Evolutionary conservation across 2,113 vertebrate species (phyloP).

Genomic region (Lepus europaeus): DNA sequence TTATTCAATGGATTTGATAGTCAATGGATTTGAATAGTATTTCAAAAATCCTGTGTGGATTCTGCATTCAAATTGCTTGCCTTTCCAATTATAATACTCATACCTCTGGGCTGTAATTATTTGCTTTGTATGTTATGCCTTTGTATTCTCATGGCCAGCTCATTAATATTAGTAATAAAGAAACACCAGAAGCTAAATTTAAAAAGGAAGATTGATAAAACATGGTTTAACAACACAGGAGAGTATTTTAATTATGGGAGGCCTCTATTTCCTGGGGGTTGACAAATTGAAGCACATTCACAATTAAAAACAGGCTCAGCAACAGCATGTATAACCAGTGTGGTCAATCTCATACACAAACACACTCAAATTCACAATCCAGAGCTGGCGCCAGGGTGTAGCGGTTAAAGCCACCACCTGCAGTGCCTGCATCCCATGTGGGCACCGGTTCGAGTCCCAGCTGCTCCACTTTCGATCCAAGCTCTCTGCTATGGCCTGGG

Average conservation of each 20-base stretch:
- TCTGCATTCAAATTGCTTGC: neutral
- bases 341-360: neutral
- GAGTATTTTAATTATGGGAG: neutral
- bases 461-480: too few relatives aligned
- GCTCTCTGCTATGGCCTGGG: too few relatives aligned
- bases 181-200: slow-evolving; percentile 37
- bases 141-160: neutral
- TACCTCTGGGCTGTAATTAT: neutral
- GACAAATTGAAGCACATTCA: neutral
- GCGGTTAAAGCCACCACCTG: too few relatives aligned
- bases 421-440: too few relatives aligned
- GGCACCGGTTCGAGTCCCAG: too few relatives aligned
- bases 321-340: neutral
- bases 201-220: neutral
- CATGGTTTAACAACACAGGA: neutral
- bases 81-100: neutral
- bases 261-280: neutral
- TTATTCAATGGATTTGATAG: neutral
- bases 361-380: neutral
- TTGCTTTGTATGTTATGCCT: neutral
- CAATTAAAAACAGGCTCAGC: neutral
- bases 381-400: too few relatives aligned
- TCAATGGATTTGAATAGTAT: neutral
- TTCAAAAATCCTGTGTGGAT: slow-evolving; percentile 14
- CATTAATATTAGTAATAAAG: neutral